A percentile compares a stretch with the other conserved stretches of the same genome.
These are phyloP conservation scores for Plagodis dolabraria DNA, from an alignment of 2,888 invertebrate genomes.

Conservation along the genomic window DNA sequence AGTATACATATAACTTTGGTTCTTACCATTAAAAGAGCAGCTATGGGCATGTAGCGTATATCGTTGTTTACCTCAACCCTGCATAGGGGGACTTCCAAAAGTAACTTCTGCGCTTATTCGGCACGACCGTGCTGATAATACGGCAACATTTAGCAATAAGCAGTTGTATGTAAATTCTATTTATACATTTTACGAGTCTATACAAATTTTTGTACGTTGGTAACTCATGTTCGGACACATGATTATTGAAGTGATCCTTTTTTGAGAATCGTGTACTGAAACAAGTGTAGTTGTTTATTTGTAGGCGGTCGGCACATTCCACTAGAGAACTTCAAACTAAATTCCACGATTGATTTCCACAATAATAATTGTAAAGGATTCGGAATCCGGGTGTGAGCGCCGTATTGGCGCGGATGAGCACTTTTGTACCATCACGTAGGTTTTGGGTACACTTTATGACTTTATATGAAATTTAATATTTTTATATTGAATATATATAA, in stretches of 20 bases:
- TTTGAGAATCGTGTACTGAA: constrained; percentile 84
- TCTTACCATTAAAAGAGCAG: background rate
- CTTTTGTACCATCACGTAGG: constrained; percentile 84
- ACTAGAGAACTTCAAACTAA: constrained; percentile 78
- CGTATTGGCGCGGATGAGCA: constrained; percentile 76
- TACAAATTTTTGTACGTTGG: constrained; percentile 82
- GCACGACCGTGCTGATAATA: constrained; percentile 52
- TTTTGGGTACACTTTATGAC: constrained; percentile 86
- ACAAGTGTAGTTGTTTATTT: constrained; percentile 80
- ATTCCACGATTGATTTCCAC: constrained; percentile 82
- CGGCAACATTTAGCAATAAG: constrained; percentile 82
- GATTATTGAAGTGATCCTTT: constrained; percentile 80
- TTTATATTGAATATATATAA: constrained; percentile 85
- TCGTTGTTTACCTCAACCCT: constrained; percentile 35
- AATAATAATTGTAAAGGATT: constrained; percentile 77
- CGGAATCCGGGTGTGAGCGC: constrained; percentile 76
- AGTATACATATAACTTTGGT: no score
- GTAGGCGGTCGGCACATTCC: constrained; percentile 85
- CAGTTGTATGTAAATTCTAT: constrained; percentile 82
- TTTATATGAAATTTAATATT: constrained; percentile 85
- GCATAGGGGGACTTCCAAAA: constrained; percentile 45
- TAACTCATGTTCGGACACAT: constrained; percentile 77
- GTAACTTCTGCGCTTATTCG: constrained; percentile 44
- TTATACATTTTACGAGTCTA: constrained; percentile 84
- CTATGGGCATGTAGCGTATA: constrained; percentile 10